Base-by-base conservation (phyloP, 1,140 invertebrate species). In the Potamilus streckersoni region DNA sequence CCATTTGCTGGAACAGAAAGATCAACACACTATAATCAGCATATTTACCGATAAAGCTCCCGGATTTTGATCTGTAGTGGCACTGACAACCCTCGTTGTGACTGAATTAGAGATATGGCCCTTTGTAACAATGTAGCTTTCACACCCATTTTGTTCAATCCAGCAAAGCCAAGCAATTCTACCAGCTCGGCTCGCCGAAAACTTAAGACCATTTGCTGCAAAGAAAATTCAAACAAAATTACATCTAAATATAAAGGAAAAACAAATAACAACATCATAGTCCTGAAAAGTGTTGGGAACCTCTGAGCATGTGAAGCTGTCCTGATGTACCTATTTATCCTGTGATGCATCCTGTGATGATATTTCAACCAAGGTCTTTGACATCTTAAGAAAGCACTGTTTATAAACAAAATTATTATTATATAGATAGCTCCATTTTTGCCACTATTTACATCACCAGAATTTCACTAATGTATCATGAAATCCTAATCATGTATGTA, bases 1-100 rank as follows among this genome's bases (percentile, higher is more conserved):
- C 92, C 95, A 95, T 96, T 76, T 89, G 87, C 90, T 92, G 83
- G 69, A 91, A 88, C 74, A 74, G 74, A 80, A 80, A 71, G 75
- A 78, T 49, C 23, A 58, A 57, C 67, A 61, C 19, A 58, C 70
- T 65, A 17, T 58, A 20, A 16, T 14, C n/a, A 67, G 12, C 61
- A 72, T 77, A 77, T 72, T 77, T 77, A 77, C 75, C 75, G 72
- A 77, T 77, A 77, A 66, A 77, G 70, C 60, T 77, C 75, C 56
- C 70, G 68, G 67, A 77, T 77, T 77, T 77, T 77, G 69, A 77
- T 77, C 68, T 77, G 75, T 66, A 77, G 70, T 56, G 75, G 75
- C 55, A 77, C 75, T 61, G 75, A 77, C 62, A 70, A 77, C 27
- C 75, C 75, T 61, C 75, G 61, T 14, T 70, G 73, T 67, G 75